Percentiles rank a stretch among this genome's conserved stretches.
phyloP scores from a whole-genome alignment of 1,140 invertebrate genomes.

The Drosophila busckii region DNA sequence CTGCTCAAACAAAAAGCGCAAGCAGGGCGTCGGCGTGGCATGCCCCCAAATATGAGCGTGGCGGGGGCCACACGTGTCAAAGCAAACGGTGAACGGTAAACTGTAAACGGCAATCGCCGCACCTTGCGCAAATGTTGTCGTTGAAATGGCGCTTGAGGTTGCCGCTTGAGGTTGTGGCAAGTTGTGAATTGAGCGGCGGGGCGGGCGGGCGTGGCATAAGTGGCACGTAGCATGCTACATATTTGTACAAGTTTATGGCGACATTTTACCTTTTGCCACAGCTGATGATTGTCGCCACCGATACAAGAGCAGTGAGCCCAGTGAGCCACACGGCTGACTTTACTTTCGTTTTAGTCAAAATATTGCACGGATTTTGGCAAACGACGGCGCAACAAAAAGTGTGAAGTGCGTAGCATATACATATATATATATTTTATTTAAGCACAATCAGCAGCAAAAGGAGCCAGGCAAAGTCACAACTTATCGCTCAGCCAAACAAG shows the following conservation, averaged over 20 bases:
- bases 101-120: slow-evolving; percentile 48
- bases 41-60: slow-evolving; percentile 17
- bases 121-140: slow-evolving; percentile 63
- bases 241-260: slow-evolving; percentile 76
- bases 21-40: neutral
- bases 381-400: slow-evolving; percentile 55
- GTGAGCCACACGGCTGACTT: slow-evolving; percentile 17
- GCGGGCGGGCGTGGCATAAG: slow-evolving; percentile 35
- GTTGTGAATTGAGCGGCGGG: slow-evolving; percentile 2
- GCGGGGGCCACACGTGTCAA: slow-evolving; percentile 63
- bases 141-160: slow-evolving; percentile 22
- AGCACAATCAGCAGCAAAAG: slow-evolving; percentile 46
- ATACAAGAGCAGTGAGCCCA: slow-evolving; percentile 64
- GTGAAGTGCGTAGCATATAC: slow-evolving; percentile 70
- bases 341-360: slow-evolving; percentile 30
- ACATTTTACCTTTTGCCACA: slow-evolving; percentile 69
- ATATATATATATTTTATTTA: slow-evolving; percentile 75
- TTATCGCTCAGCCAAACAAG: neutral
- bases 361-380: slow-evolving; percentile 36
- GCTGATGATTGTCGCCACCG: slow-evolving; percentile 70
- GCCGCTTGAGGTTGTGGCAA: neutral
- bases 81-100: slow-evolving; percentile 56
- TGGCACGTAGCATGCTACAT: slow-evolving; percentile 66
- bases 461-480: neutral
- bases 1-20: slow-evolving; percentile 71